These are phyloP conservation scores for Panthera leo DNA, from an alignment of 2,113 vertebrate species.

Conservation along the genomic window DNA sequence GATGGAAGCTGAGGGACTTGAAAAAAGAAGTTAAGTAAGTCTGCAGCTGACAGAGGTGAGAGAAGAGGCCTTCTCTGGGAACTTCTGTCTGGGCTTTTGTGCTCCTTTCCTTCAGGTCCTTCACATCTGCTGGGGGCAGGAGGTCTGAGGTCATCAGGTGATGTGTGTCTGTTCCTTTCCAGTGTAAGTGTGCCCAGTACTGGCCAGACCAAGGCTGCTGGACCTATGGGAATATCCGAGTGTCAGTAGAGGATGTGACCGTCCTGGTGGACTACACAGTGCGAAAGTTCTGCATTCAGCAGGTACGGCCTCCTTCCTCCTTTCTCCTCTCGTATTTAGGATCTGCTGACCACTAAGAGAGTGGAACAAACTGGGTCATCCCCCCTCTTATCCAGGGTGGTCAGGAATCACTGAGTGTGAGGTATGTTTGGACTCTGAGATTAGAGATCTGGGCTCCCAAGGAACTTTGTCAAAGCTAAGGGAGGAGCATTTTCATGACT, in stretches of 20 bases:
- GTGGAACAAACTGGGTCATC: background rate
- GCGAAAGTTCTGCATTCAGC: slow-evolving; percentile 98
- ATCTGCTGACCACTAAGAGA: background rate
- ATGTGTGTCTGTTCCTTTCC: background rate
- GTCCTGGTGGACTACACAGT: slow-evolving; percentile 98
- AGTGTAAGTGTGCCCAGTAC: slow-evolving; percentile 99
- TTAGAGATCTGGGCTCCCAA: background rate
- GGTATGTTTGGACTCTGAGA: slow-evolving; percentile 18
- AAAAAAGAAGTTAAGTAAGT: background rate
- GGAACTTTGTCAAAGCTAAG: background rate
- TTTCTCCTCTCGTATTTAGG: background rate
- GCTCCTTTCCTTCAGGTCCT: background rate
- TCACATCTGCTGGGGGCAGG: background rate
- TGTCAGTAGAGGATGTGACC: slow-evolving; percentile 96
- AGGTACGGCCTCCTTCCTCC: slow-evolving; percentile 84
- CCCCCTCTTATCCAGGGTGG: background rate
- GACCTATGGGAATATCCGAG: slow-evolving; percentile 98
- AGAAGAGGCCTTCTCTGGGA: background rate
- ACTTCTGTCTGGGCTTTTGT: background rate
- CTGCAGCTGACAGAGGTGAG: background rate
- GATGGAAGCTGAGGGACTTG: background rate
- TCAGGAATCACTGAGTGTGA: background rate
- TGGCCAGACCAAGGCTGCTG: slow-evolving; percentile 99
- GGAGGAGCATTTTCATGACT: background rate
- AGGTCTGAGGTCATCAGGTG: slow-evolving; percentile 33